Base-by-base conservation (phyloP, 1,140 invertebrate species). In the Lerema accius region DNA sequence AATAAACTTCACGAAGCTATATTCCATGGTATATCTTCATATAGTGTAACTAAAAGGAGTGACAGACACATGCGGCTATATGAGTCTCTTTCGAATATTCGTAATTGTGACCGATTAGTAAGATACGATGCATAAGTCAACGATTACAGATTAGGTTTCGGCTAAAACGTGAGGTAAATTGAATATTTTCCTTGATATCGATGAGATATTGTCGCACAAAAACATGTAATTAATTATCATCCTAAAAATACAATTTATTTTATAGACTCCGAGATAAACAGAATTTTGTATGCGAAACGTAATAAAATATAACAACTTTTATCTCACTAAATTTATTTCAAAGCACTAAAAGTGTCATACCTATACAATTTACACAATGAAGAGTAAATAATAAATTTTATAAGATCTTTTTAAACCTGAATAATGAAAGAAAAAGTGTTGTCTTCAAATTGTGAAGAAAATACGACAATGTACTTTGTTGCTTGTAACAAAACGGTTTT, bases 381-480 rank as follows among this genome's bases (percentile, higher is more conserved):
- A 32, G 3, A 32, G 7, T 32, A 32, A 9, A 32, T 9, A 9
- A 3, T 23, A 16, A 28, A 39, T 39, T 14, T 40, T 28, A 26
- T 19, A 40, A 17, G 11, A 23, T 40, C 35, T 42, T 5, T 5
- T 26, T 10, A 13, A 3, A 11, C 2, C 19, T 15, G 10, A 15
- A 42, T 13, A 16, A 43, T 55, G 13, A 55, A 40, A 53, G 35
- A n/a, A 51, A 53, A 16, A 53, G 37, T 16, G 7, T 40, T 39
- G n/a, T n/a, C 37, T 23, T 13, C 48, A 50, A 53, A 55, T 55
- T 55, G 19, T 55, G 28, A 55, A 43, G 39, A 28, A 43, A 40
- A 23, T 53, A 11, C 23, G 37, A 43, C 51, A 56, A 43, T 43
- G 37, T 15, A 56, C 51, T 23, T 56, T 56, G 35, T 53, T 51